These are phyloP conservation scores for Crotophaga sulcirostris DNA, from an alignment of 2,113 vertebrate species.

Conservation along the genomic window DNA sequence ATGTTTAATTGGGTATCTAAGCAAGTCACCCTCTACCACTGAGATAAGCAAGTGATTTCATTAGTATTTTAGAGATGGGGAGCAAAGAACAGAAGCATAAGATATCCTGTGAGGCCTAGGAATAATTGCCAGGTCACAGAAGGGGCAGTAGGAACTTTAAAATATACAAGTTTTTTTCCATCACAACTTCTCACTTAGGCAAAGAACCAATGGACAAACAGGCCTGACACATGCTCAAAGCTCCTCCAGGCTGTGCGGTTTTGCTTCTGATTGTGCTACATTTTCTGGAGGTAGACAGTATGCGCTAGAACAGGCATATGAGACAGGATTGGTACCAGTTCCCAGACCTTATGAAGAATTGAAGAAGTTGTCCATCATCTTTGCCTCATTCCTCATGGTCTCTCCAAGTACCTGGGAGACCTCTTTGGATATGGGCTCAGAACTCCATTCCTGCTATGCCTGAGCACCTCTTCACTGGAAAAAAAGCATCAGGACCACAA, in stretches of 20 bases:
- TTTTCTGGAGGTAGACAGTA: not conserved
- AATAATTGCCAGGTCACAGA: not conserved
- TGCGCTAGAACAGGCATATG: not conserved
- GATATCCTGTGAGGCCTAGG: not conserved
- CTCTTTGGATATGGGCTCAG: not conserved
- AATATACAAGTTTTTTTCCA: not conserved
- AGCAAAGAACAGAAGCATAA: not conserved
- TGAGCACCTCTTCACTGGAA: not conserved
- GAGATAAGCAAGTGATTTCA: not conserved
- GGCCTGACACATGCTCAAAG: not conserved
- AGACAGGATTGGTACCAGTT: not conserved
- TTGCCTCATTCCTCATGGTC: not conserved
- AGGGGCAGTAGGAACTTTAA: not conserved
- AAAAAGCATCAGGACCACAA: not conserved
- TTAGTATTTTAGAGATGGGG: not conserved
- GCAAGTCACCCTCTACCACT: not conserved
- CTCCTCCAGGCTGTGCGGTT: not conserved
- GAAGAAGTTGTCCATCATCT: not conserved
- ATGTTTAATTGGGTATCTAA: not conserved
- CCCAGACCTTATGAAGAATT: not conserved
- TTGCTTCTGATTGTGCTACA: not conserved
- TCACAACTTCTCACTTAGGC: not conserved
- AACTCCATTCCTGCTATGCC: not conserved
- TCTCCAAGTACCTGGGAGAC: not conserved
- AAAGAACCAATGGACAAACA: not conserved